Evolutionary conservation across 2,888 invertebrate species (phyloP), one percentile per base, ranked within the genome.

Genomic region (Tillus elongatus): DNA sequence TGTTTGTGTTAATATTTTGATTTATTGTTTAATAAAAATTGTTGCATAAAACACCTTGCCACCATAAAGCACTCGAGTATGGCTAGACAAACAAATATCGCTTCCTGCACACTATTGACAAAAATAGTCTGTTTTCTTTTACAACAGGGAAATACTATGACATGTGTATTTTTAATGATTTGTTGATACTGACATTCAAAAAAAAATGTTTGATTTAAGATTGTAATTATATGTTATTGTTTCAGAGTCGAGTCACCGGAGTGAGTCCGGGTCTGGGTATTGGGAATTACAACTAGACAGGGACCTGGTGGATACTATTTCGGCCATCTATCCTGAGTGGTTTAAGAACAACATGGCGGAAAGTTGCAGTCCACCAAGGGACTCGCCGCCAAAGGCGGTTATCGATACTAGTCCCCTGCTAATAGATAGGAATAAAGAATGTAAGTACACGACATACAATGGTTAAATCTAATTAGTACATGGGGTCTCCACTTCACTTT

Each of bases 381-480:
- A 70, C 57, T 88, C 88, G 52, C 88, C 91, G 57, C 90, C 90
- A 52, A 88, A 89, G 69, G 87, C 88, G 61, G 79, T 88, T 67
- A 89, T 95, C 58, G 95, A 95, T 72, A 89, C 91, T 61, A 88
- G 89, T 58, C 93, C 93, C 33, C 75, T 95, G 56, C 87, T 89
- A 62, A 88, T 95, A 82, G 91, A 92, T 67, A 90, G 89, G 68
- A 95, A 95, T 69, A 95, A 95, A 75, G 92, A 95, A 81, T 92
- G 95, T 95, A 68, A 88, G 91, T 82, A 59, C 33, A n/a, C n/a
- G n/a, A n/a, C n/a, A n/a, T n/a, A n/a, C n/a, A n/a, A n/a, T n/a
- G n/a, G n/a, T n/a, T n/a, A n/a, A n/a, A n/a, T n/a, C n/a, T n/a
- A n/a, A n/a, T n/a, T n/a, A n/a, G n/a, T n/a, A n/a, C n/a, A n/a